Evolutionary conservation across 2,888 invertebrate genomes (phyloP).

Genomic region (Lymantria monacha): DNA sequence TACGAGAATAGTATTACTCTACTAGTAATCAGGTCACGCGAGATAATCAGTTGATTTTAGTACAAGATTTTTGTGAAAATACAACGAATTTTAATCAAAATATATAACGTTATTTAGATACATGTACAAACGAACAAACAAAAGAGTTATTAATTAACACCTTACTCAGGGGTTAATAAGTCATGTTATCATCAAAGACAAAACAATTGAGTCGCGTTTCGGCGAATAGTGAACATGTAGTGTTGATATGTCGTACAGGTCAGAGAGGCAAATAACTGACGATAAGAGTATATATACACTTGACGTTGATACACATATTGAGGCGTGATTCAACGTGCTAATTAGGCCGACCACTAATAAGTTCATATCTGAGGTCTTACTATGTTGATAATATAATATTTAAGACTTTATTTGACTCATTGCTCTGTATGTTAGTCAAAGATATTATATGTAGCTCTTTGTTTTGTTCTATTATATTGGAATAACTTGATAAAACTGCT

Average conservation of each 20-base stretch:
- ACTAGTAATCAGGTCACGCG: no score
- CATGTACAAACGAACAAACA: no score
- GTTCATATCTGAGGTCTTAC: constrained; percentile 40
- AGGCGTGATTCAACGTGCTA: constrained; percentile 57
- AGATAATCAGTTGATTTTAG: no score
- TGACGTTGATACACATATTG: constrained; percentile 33
- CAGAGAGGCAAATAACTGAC: constrained; percentile 57
- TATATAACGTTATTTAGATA: no score
- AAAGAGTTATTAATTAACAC: no score
- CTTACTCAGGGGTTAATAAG: constrained; percentile 2
- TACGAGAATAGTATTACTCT: no score
- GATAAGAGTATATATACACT: constrained; percentile 53
- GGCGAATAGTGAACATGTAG: constrained; percentile 51
- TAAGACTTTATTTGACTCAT: constrained; percentile 33
- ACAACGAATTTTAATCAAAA: no score
- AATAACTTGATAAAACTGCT: no score
- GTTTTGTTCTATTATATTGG: no score
- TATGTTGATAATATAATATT: constrained; percentile 23
- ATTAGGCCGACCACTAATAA: constrained; percentile 53
- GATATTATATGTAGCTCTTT: no score
- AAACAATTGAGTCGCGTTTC: constrained; percentile 55
- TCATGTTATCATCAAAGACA: constrained; percentile 45
- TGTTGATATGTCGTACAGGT: constrained; percentile 57
- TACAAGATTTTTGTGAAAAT: no score
- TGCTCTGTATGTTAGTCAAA: not conserved